Base-by-base conservation (phyloP, 1,140 invertebrate species). In the Philaenus spumarius region DNA sequence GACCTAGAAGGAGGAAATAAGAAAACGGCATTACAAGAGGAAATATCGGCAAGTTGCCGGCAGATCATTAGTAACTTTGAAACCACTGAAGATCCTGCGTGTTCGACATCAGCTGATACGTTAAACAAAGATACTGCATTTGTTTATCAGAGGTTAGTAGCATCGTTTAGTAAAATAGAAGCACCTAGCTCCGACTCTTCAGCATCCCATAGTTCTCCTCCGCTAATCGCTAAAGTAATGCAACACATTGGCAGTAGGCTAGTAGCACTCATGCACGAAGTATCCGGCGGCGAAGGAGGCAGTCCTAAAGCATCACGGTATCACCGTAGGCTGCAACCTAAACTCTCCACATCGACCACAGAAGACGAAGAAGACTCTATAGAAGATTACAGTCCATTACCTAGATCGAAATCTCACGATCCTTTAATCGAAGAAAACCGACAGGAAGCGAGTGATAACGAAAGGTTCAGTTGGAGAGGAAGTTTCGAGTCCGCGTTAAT, bases 221-320 rank as follows among this genome's bases (percentile, higher is more conserved):
- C 90, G 0, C 70, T 94, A n/a, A 87, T 93, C 42, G 88, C 89
- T 11, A 92, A 93, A 76, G 90, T 94, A 0, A 92, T 94, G 87
- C 86, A 92, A 60, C 91, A 95, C 63, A 95, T 95, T 42, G 89
- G 90, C 1, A 89, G 89, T 40, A 73, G 90, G n/a, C 72, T 95
- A 26, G 89, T 93, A 1, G 89, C 90, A 0, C 74, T 95, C 26
- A 95, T 95, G 93, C 90, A 93, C 68, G 91, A 95, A 68, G 91
- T 94, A 2, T 68, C 68, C 42, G 62, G 67, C 46, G 66, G 66
- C 40, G 61, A 68, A 47, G 66, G 64, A 23, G 60, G 60, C 20
- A 61, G 62, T 35, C 63, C 63, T 1, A 60, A 59, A 50, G n/a
- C 39, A 14, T 15, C 40, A 7, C 72, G 75, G 6, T 72, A 76